These are phyloP conservation scores for Cataglyphis rosenhaueri DNA, from an alignment of 2,888 invertebrate species.

Conservation along the genomic window DNA sequence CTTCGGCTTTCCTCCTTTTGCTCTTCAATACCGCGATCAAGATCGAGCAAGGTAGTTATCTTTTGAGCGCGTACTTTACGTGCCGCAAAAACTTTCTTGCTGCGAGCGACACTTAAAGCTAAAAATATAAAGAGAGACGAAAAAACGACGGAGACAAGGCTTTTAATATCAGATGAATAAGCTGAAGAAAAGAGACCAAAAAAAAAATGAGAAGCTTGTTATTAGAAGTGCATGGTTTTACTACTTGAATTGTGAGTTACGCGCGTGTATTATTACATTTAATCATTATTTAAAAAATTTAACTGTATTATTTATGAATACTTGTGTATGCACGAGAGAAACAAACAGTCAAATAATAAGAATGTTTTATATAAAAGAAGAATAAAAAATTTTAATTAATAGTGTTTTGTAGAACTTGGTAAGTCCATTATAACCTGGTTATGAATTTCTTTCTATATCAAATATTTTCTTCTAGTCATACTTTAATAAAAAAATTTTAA, in stretches of 20 bases:
- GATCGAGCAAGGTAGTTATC: conserved; percentile 42
- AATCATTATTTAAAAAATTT: not conserved
- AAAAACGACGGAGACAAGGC: conserved; percentile 6
- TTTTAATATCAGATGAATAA: conserved; percentile 30
- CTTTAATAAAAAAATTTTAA: no score
- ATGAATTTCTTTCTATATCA: no score
- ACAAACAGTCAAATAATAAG: not conserved
- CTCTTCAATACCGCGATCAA: conserved; percentile 5
- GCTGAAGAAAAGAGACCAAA: not conserved
- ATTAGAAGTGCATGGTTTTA: conserved; percentile 40
- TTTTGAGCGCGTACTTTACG: conserved; percentile 28
- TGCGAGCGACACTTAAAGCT: conserved; percentile 19
- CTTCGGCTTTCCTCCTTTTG: conserved; percentile 16
- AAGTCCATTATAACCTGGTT: no score
- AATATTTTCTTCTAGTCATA: no score
- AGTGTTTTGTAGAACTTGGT: no score
- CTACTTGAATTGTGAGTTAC: conserved; percentile 38
- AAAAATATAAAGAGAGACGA: not conserved
- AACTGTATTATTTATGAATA: not conserved
- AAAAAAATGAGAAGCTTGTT: not conserved
- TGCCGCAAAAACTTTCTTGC: conserved; percentile 37
- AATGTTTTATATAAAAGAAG: not conserved
- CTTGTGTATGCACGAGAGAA: not conserved
- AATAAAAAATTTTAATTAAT: not conserved
- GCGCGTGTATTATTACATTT: not conserved